Evolutionary conservation across 2,113 vertebrate genomes (phyloP).

Genomic region (Lota lota): DNA sequence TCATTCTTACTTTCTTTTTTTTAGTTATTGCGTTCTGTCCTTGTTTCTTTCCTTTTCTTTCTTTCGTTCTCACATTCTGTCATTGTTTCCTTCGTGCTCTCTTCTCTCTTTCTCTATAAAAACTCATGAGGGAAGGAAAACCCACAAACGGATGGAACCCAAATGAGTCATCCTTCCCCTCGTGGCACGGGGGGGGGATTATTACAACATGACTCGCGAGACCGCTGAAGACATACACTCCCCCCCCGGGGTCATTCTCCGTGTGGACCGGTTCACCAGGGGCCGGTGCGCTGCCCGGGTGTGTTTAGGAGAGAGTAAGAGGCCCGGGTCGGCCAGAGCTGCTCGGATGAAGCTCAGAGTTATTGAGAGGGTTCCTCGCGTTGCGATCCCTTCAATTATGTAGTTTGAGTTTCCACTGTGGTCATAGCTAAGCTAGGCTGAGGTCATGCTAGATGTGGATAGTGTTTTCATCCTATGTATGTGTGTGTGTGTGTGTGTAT

Average conservation of each 20-base stretch:
- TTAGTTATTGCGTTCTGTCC: too few species aligned
- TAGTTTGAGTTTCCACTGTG: constrained; percentile 72
- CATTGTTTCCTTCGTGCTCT: constrained; percentile 8
- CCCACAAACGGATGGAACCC: constrained; percentile 30
- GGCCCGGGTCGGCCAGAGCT: constrained; percentile 39
- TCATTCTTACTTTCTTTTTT: background rate
- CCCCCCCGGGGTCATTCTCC: constrained; percentile 19
- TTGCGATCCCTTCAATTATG: constrained; percentile 72
- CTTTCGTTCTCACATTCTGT: background rate
- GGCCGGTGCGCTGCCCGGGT: constrained; percentile 46
- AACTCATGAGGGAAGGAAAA: constrained; percentile 53
- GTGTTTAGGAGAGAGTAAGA: constrained; percentile 29
- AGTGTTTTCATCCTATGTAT: constrained; percentile 28
- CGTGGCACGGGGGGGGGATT: constrained; percentile 28
- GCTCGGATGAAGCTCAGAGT: constrained; percentile 61
- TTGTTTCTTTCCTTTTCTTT: constrained; percentile 10
- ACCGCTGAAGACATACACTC: constrained; percentile 61
- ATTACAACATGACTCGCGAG: constrained; percentile 28
- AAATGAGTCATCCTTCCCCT: constrained; percentile 59
- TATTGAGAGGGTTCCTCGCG: constrained; percentile 60
- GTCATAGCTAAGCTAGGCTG: constrained; percentile 53
- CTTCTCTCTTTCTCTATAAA: constrained; percentile 24
- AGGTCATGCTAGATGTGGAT: constrained; percentile 54
- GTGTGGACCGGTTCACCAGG: constrained; percentile 21
- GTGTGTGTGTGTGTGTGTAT: constrained; percentile 3